Conservation (phyloP, 1,140 invertebrate species). For the Hirudo medicinalis region DNA sequence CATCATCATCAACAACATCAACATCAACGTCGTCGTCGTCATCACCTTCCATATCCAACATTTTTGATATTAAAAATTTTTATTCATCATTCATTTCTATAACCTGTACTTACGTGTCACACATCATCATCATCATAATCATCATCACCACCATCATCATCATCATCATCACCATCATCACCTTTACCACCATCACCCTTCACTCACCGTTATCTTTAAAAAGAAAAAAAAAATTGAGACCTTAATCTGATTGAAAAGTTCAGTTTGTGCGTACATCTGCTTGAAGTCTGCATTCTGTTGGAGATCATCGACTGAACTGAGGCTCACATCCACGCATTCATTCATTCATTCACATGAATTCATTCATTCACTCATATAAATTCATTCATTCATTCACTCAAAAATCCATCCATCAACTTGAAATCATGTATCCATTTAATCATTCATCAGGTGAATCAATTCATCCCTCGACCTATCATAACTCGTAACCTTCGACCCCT, state of each 20-base stretch:
- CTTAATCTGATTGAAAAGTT: conserved; percentile 25
- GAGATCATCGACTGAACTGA: not conserved
- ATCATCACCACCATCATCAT: not conserved
- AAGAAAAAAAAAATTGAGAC: conserved; percentile 14
- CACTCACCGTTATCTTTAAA: not conserved
- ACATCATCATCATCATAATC: not conserved
- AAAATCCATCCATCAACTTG: not conserved
- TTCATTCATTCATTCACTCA: not conserved
- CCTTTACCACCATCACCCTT: not conserved
- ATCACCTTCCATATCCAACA: not conserved
- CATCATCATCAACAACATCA: not conserved
- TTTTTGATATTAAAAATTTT: too few species aligned
- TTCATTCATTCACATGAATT: not conserved
- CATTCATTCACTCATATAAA: not conserved
- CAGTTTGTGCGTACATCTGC: conserved; percentile 25
- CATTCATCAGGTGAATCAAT: not conserved
- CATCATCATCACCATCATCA: not conserved
- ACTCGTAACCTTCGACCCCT: too few species aligned
- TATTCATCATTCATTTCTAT: too few species aligned
- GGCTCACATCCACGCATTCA: not conserved
- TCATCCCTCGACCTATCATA: too few species aligned
- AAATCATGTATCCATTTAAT: not conserved
- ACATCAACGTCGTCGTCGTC: not conserved
- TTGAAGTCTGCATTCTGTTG: conserved; percentile 24
- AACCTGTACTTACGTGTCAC: not conserved